These are phyloP conservation scores for Lamproptera curius DNA, from an alignment of 2,888 invertebrate genomes.

Conservation along the genomic window DNA sequence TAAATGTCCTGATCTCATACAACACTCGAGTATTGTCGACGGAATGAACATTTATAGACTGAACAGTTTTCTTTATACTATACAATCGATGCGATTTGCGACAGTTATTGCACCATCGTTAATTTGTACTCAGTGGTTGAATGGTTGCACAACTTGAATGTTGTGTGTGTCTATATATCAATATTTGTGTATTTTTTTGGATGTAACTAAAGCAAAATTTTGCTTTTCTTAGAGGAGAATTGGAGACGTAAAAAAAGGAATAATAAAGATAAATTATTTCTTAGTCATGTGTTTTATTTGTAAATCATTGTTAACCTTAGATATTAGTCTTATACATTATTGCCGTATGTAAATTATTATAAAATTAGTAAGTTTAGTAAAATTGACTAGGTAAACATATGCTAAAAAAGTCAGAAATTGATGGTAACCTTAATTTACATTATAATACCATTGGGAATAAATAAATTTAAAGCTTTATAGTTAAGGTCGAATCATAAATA, in stretches of 20 bases:
- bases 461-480: slow-evolving; percentile 23
- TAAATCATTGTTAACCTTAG: slow-evolving; percentile 4
- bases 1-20: slow-evolving; percentile 53
- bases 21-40: slow-evolving; percentile 44
- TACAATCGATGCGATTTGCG: slow-evolving; percentile 28
- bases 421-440: slow-evolving; percentile 24
- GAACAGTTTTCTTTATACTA: slow-evolving; percentile 42
- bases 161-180: slow-evolving; percentile 62
- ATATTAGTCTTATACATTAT: slow-evolving; percentile 3
- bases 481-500: slow-evolving; percentile 21
- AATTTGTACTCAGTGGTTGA: slow-evolving; percentile 43
- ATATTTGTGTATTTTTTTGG: slow-evolving; percentile 75
- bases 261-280: slow-evolving; percentile 76
- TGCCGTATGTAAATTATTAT: slow-evolving; percentile 14
- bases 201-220: slow-evolving; percentile 76
- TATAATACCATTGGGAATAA: slow-evolving; percentile 16
- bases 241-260: slow-evolving; percentile 74
- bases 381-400: slow-evolving; percentile 20
- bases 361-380: slow-evolving; percentile 19
- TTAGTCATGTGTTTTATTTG: slow-evolving; percentile 68
- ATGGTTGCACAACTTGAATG: slow-evolving; percentile 54
- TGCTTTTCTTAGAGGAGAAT: slow-evolving; percentile 75
- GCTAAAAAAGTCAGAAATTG: slow-evolving; percentile 9
- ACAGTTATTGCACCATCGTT: slow-evolving; percentile 49
- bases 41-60: slow-evolving; percentile 45